These are phyloP conservation scores for Delichon dasypus DNA, from an alignment of 2,797 vertebrate genomes.

Conservation along the genomic window DNA sequence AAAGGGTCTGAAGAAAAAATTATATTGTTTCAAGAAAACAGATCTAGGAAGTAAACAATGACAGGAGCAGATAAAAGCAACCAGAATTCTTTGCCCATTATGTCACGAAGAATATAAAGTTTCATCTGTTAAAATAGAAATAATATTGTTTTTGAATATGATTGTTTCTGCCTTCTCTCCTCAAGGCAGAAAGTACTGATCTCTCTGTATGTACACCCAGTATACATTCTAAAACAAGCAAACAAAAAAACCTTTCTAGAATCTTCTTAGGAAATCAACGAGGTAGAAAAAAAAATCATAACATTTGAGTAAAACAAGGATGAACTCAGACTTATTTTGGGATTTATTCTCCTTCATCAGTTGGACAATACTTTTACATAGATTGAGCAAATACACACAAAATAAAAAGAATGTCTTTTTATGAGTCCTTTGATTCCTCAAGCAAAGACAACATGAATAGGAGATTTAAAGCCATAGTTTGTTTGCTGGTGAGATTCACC, in stretches of 20 bases:
- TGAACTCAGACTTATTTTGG: neutral
- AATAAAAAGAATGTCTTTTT: neutral
- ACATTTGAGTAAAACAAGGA: neutral
- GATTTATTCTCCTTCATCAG: neutral
- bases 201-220: neutral
- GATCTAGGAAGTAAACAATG: neutral
- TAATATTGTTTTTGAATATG: no score
- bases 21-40: neutral
- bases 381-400: neutral
- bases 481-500: neutral
- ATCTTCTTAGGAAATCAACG: neutral
- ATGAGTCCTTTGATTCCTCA: neutral
- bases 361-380: neutral
- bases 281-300: neutral
- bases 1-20: neutral
- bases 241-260: neutral
- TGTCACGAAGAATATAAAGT: neutral
- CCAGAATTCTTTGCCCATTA: neutral
- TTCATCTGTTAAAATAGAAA: neutral
- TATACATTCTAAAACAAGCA: neutral
- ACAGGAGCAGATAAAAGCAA: neutral
- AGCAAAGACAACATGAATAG: neutral
- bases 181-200: neutral
- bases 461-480: neutral
- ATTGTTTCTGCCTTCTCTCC: neutral